Base-by-base conservation (phyloP, 1,140 invertebrate species). In the Epicauta chinensis region DNA sequence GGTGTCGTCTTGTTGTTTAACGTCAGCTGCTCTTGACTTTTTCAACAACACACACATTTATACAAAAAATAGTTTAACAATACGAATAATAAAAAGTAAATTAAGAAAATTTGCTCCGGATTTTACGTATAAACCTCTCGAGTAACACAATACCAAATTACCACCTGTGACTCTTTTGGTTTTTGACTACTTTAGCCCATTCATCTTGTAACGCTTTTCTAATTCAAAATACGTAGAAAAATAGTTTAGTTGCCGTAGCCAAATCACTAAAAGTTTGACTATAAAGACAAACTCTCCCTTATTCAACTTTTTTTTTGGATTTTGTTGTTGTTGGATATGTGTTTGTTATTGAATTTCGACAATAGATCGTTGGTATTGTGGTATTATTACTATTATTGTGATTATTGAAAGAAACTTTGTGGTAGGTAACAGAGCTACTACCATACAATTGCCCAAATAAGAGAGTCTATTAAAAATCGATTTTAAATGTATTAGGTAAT, bases 51-150 rank as follows among this genome's bases (percentile, higher is more conserved):
- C n/a, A n/a, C 39, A 41, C 15, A 15, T 41, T 15, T 41, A 6
- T 16, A 7, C 17, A 11, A 12, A 32, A 16, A 16, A 36, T 10
- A 17, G 10, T 16, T 36, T 13, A 11, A 45, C 12, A 43, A 40
- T 43, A 48, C 39, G 37, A 58, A 60, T 57, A 60, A 60, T 60
- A 60, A 60, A 56, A 60, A 57, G 51, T 40, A 58, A 57, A 57
- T 60, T 60, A 23, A 52, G 39, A 16, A 60, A 60, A 60, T 60
- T 60, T 60, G 59, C 56, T 58, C 40, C 59, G 56, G 48, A 23
- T 23, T 53, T 57, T 44, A 43, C 50, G 38, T n/a, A 16, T 42
- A 51, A 49, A 45, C 41, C 58, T 56, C 50, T 59, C 38, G 29
- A 41, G 16, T 23, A 37, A 51, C 58, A 32, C 51, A 44, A 54